Evolutionary conservation across 2,113 vertebrate genomes (phyloP).

Genomic region (Corythornis madagascariensis): DNA sequence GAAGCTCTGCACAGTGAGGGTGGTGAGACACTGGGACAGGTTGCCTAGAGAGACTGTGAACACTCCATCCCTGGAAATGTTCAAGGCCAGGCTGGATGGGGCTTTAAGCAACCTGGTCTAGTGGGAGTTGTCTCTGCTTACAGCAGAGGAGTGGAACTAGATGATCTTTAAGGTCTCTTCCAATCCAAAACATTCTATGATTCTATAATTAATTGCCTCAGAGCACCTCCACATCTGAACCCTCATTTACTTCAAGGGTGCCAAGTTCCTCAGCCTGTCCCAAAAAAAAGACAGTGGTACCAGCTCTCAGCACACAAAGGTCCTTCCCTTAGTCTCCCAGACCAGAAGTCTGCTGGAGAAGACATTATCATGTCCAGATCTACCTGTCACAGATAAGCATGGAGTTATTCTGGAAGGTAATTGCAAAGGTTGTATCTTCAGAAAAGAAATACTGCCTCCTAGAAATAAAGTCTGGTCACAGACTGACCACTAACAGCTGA

Average conservation of each 20-base stretch:
- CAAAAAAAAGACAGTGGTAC: background rate
- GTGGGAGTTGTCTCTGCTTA: background rate
- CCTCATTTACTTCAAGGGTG: background rate
- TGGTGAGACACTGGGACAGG: background rate
- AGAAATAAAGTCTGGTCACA: background rate
- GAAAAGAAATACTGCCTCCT: background rate
- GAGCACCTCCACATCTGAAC: background rate
- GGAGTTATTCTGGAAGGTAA: background rate
- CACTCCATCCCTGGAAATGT: background rate
- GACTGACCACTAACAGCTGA: background rate
- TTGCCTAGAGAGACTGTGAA: background rate
- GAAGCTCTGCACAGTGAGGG: background rate
- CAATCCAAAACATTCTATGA: background rate
- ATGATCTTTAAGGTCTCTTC: background rate
- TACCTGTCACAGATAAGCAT: background rate
- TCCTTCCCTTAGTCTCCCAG: background rate
- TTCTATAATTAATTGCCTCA: background rate
- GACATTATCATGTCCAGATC: accelerated
- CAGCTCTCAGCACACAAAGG: background rate
- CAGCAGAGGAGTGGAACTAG: background rate
- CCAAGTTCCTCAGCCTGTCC: background rate
- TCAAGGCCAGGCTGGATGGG: background rate
- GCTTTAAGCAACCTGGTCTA: background rate
- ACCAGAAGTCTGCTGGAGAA: background rate
- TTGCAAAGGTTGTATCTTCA: background rate